Conservation (phyloP, 2,888 invertebrate species). For the Allacma fusca region DNA sequence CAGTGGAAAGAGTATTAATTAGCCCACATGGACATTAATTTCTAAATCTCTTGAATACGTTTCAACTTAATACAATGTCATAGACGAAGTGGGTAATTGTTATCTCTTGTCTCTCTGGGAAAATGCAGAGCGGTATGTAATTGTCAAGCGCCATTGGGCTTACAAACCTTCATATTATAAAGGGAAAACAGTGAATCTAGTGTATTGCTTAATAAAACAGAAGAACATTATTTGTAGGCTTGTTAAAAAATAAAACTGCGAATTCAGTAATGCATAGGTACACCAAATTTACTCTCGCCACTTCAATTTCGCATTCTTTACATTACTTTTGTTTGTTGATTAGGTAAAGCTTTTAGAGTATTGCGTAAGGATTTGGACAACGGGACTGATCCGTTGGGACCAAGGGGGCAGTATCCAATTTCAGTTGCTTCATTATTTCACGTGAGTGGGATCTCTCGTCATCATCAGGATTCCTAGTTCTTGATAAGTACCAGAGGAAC, state of each 20-base stretch:
- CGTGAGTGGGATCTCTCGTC: slow-evolving; percentile 12
- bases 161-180: not conserved
- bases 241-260: not conserved
- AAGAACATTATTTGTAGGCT: not conserved
- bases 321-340: not conserved
- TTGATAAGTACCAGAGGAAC: slow-evolving; percentile 41
- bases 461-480: slow-evolving; percentile 37
- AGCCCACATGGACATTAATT: not conserved
- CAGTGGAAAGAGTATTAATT: too few species aligned
- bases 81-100: not conserved
- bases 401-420: not conserved
- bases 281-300: not conserved
- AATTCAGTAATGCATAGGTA: not conserved
- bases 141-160: not conserved
- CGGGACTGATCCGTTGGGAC: slow-evolving; percentile 32
- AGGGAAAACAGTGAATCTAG: not conserved
- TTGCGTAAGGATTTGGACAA: slow-evolving; percentile 38
- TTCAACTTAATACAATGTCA: slow-evolving; percentile 1
- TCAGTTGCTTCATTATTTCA: slow-evolving; percentile 17
- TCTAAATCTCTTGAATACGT: not conserved
- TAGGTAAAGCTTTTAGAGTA: not conserved
- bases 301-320: not conserved
- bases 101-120: not conserved
- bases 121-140: not conserved
- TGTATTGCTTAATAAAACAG: not conserved